These are phyloP conservation scores for Bombyx mandarina DNA, from an alignment of 1,140 invertebrate species.

Conservation along the genomic window DNA sequence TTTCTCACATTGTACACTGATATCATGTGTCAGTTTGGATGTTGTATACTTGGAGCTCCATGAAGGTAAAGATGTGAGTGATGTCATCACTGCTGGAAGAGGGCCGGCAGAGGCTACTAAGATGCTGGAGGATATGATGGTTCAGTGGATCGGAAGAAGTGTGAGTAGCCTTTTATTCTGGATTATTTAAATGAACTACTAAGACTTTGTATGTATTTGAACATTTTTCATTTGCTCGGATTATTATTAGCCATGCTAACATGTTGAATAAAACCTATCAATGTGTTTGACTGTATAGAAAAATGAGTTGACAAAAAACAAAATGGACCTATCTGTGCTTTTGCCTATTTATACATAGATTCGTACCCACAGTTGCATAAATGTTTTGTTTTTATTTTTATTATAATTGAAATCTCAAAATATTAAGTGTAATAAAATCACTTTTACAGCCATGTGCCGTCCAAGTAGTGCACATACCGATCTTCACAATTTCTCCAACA, in stretches of 20 bases:
- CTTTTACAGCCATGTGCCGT: slow-evolving; percentile 67
- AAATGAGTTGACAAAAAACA: no score
- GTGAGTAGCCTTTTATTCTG: slow-evolving; percentile 17
- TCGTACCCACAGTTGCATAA: neutral
- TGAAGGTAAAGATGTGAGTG: slow-evolving; percentile 48
- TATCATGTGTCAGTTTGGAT: slow-evolving; percentile 58
- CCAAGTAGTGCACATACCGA: slow-evolving; percentile 75
- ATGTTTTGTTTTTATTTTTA: neutral
- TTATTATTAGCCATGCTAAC: no score
- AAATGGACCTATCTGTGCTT: no score
- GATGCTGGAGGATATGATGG: slow-evolving; percentile 46
- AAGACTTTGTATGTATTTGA: no score
- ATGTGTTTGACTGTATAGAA: no score
- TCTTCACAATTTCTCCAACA: slow-evolving; percentile 73
- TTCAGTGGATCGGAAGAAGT: slow-evolving; percentile 50
- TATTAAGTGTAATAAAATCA: neutral
- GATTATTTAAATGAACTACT: no score
- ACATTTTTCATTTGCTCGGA: no score
- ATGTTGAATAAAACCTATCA: no score
- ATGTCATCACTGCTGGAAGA: slow-evolving; percentile 39
- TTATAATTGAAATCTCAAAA: neutral
- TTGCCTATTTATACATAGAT: no score
- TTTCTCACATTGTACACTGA: slow-evolving; percentile 73
- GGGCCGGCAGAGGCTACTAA: slow-evolving; percentile 40
- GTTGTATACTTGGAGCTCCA: slow-evolving; percentile 54